Evolutionary conservation across 2,888 invertebrate species (phyloP).

Genomic region (Mellilla xanthometata): DNA sequence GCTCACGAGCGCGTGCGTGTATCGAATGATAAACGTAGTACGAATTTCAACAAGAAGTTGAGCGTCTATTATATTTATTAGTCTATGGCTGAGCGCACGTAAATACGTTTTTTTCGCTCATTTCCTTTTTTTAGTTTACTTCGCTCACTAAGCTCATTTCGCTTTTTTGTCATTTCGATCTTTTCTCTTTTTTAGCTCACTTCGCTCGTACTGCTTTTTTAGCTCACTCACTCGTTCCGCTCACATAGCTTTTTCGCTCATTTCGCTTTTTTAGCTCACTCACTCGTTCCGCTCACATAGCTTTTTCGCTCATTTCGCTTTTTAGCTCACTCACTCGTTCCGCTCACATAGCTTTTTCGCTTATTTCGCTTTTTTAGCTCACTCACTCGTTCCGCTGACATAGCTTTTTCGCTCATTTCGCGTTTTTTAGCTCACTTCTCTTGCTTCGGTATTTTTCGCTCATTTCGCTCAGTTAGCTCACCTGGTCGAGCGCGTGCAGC

Average conservation of each 20-base stretch:
- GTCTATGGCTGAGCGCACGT: too few species aligned
- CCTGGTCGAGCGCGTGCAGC: constrained; percentile 58
- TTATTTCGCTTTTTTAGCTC: not conserved
- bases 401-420: not conserved
- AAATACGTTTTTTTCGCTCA: too few species aligned
- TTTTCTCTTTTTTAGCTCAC: not conserved
- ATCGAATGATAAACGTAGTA: too few species aligned
- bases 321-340: too few species aligned
- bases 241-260: not conserved
- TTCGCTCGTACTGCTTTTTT: not conserved
- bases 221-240: too few species aligned
- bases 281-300: too few species aligned
- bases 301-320: not conserved
- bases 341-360: not conserved
- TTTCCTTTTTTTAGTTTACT: too few species aligned
- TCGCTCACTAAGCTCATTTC: too few species aligned
- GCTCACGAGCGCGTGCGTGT: too few species aligned
- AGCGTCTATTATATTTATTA: too few species aligned
- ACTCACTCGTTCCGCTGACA: not conserved
- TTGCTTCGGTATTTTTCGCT: not conserved
- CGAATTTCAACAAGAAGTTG: too few species aligned
- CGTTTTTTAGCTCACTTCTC: not conserved
- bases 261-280: not conserved
- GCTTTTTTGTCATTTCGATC: not conserved
- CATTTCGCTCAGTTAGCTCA: constrained; percentile 3